phyloP scores from a whole-genome alignment of 2,888 invertebrate species.

The Philaethria dido region DNA sequence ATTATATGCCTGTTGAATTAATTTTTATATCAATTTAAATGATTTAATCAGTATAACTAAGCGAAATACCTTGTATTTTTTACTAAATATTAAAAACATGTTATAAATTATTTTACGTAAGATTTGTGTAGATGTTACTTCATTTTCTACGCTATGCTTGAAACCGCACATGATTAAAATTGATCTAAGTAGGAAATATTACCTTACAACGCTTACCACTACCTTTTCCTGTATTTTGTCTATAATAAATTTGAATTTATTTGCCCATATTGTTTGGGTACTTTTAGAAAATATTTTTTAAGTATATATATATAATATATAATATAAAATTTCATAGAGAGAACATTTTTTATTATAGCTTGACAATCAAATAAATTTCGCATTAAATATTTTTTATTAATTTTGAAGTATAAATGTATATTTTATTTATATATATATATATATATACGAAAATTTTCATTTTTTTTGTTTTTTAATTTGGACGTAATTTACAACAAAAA shows the following conservation, averaged over 20 bases:
- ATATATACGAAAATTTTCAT: too few species aligned
- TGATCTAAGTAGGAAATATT: slow-evolving; percentile 3
- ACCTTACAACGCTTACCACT: not conserved
- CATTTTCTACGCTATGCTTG: not conserved
- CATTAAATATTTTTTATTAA: too few species aligned
- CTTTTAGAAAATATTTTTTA: too few species aligned
- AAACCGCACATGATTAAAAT: not conserved
- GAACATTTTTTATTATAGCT: too few species aligned
- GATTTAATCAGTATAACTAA: not conserved
- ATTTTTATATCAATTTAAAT: not conserved
- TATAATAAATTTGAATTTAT: not conserved
- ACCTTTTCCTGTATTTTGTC: not conserved
- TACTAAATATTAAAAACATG: not conserved
- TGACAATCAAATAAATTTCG: too few species aligned
- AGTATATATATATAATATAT: too few species aligned
- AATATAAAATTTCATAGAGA: too few species aligned
- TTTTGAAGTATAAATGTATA: too few species aligned
- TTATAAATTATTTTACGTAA: not conserved
- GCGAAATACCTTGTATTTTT: not conserved
- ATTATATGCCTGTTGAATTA: not conserved
- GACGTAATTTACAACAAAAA: too few species aligned
- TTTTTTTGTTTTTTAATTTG: too few species aligned
- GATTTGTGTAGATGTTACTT: not conserved
- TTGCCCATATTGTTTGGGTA: too few species aligned
- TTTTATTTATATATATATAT: too few species aligned